Conservation (phyloP, 2,888 invertebrate species). For the Apamea crenata region DNA sequence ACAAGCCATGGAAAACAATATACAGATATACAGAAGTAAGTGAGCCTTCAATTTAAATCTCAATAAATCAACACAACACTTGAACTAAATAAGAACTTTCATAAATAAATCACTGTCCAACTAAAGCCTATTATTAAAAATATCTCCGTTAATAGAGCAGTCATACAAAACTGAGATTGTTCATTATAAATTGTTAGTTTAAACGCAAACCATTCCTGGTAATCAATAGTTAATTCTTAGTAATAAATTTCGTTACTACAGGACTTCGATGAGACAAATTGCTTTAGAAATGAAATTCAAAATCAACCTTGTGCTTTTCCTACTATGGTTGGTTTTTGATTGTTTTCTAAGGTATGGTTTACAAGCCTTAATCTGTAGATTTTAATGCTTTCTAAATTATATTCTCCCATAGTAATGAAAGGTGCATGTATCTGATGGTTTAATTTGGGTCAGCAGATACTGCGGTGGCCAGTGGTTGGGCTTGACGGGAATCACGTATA, state of each 20-base stretch:
- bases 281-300: slow-evolving; percentile 45
- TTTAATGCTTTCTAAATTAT: slow-evolving; percentile 76
- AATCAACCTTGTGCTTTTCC: slow-evolving; percentile 54
- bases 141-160: slow-evolving; percentile 71
- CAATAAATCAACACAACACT: not conserved
- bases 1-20: not conserved
- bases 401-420: slow-evolving; percentile 73
- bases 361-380: slow-evolving; percentile 70
- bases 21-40: not conserved
- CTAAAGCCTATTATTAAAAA: slow-evolving; percentile 58
- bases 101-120: slow-evolving; percentile 52
- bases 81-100: slow-evolving; percentile 37
- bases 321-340: slow-evolving; percentile 51
- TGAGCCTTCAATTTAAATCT: not conserved
- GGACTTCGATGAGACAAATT: slow-evolving; percentile 71
- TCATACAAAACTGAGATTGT: slow-evolving; percentile 70
- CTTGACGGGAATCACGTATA: slow-evolving; percentile 45
- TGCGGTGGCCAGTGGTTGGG: slow-evolving; percentile 45
- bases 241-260: slow-evolving; percentile 79
- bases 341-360: slow-evolving; percentile 48
- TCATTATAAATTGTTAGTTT: slow-evolving; percentile 78
- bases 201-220: slow-evolving; percentile 77
- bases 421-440: slow-evolving; percentile 73
- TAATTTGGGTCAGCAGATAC: slow-evolving; percentile 69
- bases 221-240: slow-evolving; percentile 81